Evolutionary conservation across 1,140 invertebrate species (phyloP).

Genomic region (Zaprionus africanus): DNA sequence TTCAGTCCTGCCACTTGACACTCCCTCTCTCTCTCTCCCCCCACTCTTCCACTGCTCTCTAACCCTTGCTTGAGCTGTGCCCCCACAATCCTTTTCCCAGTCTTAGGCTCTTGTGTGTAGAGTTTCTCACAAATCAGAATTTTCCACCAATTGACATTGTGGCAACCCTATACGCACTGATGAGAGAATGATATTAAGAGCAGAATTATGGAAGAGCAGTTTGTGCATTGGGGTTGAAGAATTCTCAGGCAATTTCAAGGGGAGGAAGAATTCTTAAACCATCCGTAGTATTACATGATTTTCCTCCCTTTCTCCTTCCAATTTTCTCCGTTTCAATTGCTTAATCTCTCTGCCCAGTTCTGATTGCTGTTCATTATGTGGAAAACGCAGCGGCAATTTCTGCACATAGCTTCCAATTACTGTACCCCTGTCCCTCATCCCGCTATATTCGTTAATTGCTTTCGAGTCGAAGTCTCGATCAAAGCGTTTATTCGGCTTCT

Average conservation of each 20-base stretch:
- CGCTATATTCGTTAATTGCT: background rate
- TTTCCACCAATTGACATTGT: constrained; percentile 28
- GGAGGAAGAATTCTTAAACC: background rate
- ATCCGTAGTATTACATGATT: background rate
- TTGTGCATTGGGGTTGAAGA: background rate
- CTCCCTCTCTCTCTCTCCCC: background rate
- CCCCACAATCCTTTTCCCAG: constrained; percentile 12
- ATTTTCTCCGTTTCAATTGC: background rate
- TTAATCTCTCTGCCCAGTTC: background rate
- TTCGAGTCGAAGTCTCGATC: background rate
- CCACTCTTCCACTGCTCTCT: background rate
- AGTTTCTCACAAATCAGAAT: constrained; percentile 33
- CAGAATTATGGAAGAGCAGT: background rate
- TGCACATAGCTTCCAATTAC: background rate
- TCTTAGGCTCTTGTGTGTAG: constrained; percentile 16
- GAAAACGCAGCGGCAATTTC: background rate
- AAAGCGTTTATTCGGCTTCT: background rate
- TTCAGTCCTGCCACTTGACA: background rate
- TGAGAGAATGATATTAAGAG: too few relatives aligned
- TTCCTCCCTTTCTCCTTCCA: background rate
- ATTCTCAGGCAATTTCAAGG: constrained; percentile 2
- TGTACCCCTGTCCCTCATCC: background rate
- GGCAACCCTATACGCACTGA: background rate
- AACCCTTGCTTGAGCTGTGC: constrained; percentile 21
- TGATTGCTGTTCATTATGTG: constrained; percentile 1